Conservation (phyloP, 1,140 invertebrate species). For the Drosophila orena region DNA sequence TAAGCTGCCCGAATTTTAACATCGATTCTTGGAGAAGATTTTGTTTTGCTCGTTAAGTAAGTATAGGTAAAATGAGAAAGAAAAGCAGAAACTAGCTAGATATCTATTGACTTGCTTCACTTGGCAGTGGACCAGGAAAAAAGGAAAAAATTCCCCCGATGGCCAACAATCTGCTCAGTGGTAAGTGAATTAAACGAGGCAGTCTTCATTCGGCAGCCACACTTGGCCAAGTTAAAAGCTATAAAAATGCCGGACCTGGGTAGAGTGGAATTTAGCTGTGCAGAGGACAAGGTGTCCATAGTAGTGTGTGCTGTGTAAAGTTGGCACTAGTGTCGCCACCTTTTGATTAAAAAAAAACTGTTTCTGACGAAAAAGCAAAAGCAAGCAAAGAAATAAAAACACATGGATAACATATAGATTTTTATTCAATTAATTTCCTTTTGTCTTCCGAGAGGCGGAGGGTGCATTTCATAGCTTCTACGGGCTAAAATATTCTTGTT, state of each 20-base stretch:
- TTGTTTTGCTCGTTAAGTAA: neutral
- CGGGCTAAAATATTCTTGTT: too few relatives aligned
- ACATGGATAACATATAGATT: too few relatives aligned
- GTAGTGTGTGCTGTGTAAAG: neutral
- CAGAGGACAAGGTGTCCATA: neutral
- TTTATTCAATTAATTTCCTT: too few relatives aligned
- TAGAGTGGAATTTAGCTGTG: neutral
- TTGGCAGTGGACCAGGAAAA: conserved; percentile 1
- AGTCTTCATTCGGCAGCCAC: neutral
- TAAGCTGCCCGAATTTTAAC: too few relatives aligned
- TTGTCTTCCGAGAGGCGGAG: too few relatives aligned
- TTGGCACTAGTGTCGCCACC: neutral
- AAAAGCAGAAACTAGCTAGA: neutral
- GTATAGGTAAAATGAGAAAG: neutral
- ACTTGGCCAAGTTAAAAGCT: conserved; percentile 7
- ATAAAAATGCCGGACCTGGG: neutral
- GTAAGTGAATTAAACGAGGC: neutral
- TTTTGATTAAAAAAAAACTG: too few relatives aligned
- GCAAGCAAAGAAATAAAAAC: too few relatives aligned
- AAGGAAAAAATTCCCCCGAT: neutral
- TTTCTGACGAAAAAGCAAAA: too few relatives aligned
- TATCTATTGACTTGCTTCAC: neutral
- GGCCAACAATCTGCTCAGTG: conserved; percentile 4
- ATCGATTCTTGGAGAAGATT: too few relatives aligned
- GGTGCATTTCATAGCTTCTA: too few relatives aligned